phyloP scores from a whole-genome alignment of 1,140 invertebrate species.

The Chionoecetes opilio region DNA sequence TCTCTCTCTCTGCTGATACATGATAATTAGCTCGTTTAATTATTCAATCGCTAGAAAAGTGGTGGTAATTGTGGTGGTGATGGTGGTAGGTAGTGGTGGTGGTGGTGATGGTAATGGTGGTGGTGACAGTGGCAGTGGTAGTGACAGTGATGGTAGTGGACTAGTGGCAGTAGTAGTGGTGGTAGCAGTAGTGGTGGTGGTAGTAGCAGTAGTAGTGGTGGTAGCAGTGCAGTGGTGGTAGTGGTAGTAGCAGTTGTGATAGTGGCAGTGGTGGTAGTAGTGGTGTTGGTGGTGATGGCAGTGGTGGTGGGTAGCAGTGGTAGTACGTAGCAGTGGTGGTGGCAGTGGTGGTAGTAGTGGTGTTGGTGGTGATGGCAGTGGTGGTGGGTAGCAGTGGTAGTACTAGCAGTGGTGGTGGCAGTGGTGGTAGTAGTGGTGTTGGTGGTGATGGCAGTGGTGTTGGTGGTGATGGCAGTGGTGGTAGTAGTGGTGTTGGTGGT shows the following conservation, averaged over 20 bases:
- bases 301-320: too few relatives aligned
- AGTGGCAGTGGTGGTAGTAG: background rate
- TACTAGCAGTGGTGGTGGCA: background rate
- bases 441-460: background rate
- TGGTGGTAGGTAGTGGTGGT: background rate
- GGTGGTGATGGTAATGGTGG: background rate
- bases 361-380: background rate
- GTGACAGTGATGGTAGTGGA: background rate
- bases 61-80: background rate
- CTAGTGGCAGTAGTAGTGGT: background rate
- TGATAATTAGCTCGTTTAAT: background rate
- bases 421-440: background rate
- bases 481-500: background rate
- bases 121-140: background rate
- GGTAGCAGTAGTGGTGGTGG: background rate
- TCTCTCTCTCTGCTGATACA: background rate
- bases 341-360: background rate
- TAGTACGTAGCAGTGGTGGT: too few relatives aligned
- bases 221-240: background rate
- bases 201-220: background rate
- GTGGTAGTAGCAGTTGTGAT: background rate
- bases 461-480: background rate
- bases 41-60: background rate
- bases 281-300: background rate
- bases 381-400: background rate